Evolutionary conservation across 2,888 invertebrate genomes (phyloP).

Genomic region (Dicyrtomina minuta): DNA sequence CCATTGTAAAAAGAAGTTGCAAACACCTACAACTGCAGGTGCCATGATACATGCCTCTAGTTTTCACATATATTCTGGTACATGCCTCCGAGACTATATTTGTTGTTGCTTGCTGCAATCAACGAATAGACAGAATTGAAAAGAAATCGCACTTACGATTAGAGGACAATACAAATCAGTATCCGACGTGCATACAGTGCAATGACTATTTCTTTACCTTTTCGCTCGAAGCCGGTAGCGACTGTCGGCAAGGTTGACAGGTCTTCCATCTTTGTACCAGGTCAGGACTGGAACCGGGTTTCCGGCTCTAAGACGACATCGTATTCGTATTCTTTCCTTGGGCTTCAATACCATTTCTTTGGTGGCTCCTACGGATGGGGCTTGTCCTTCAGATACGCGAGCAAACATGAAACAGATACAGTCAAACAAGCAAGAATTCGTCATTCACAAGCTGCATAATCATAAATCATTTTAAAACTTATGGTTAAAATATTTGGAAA

Average conservation of each 20-base stretch:
- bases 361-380: slow-evolving; percentile 49
- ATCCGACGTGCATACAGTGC: no score
- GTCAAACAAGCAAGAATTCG: slow-evolving; percentile 7
- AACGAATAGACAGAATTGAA: no score
- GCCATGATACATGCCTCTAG: no score
- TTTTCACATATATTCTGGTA: no score
- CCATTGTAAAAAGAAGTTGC: no score
- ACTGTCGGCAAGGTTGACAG: slow-evolving; percentile 50
- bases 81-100: no score
- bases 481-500: no score
- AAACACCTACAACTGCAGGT: no score
- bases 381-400: slow-evolving; percentile 45
- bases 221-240: slow-evolving; percentile 52
- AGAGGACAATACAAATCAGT: no score
- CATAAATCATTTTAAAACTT: no score
- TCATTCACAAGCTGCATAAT: not conserved
- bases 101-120: no score
- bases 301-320: slow-evolving; percentile 52
- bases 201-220: slow-evolving; percentile 47
- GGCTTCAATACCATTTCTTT: slow-evolving; percentile 51
- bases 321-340: slow-evolving; percentile 50
- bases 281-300: slow-evolving; percentile 53
- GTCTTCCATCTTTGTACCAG: slow-evolving; percentile 54
- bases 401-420: slow-evolving; percentile 1
- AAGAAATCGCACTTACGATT: no score